Evolutionary conservation across 2,113 vertebrate genomes (phyloP).

Genomic region (Leucoraja erinaceus): DNA sequence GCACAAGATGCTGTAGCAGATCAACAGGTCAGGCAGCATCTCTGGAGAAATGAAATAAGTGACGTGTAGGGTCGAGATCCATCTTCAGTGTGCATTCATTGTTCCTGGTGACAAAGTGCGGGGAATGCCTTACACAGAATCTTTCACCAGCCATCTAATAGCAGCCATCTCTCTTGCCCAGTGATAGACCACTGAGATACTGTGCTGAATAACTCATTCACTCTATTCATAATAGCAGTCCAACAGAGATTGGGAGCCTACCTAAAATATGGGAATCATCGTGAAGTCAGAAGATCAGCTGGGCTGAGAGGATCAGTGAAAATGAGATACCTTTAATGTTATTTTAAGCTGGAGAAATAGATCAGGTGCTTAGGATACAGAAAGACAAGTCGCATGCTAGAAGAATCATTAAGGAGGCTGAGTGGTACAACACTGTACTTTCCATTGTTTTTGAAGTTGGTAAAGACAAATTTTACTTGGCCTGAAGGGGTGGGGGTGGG

Average conservation of each 20-base stretch:
- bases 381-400: not conserved
- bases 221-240: not conserved
- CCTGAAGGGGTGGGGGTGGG: slow-evolving; percentile 1
- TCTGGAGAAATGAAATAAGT: too few species aligned
- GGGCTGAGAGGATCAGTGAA: not conserved
- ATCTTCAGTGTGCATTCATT: not conserved
- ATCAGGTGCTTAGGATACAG: not conserved
- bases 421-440: not conserved
- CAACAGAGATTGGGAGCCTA: not conserved
- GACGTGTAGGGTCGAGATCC: too few species aligned
- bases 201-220: not conserved
- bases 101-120: not conserved
- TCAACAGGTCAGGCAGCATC: too few species aligned
- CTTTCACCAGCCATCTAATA: not conserved
- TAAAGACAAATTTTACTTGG: not conserved
- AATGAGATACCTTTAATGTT: not conserved
- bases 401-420: not conserved
- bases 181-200: not conserved
- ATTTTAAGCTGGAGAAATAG: not conserved
- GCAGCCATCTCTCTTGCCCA: not conserved
- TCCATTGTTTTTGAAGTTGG: slow-evolving; percentile 22
- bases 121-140: not conserved
- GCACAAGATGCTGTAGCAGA: too few species aligned
- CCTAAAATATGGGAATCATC: not conserved
- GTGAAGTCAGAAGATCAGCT: not conserved